phyloP scores from a whole-genome alignment of 2,797 vertebrate species.

The Acipenser ruthenus region DNA sequence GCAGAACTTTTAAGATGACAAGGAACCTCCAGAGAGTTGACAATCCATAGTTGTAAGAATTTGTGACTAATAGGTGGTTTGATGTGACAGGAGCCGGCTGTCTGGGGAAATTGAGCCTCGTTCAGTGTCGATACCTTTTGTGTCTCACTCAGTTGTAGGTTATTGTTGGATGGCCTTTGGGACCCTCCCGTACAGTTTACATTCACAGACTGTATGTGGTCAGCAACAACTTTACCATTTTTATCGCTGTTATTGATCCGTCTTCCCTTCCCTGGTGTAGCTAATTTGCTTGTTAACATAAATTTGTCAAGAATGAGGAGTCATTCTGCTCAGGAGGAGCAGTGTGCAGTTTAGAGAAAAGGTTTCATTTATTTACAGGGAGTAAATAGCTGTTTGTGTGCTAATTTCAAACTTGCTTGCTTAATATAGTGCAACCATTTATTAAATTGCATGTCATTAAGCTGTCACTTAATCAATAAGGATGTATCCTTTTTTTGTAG shows the following conservation, averaged over 20 bases:
- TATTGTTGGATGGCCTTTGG: conserved; percentile 81
- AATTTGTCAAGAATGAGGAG: conserved; percentile 59
- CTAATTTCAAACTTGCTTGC: conserved; percentile 14
- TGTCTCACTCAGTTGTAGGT: conserved; percentile 86
- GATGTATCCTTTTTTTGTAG: conserved; percentile 36
- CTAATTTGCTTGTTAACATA: conserved; percentile 98
- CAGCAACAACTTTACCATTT: conserved; percentile 83
- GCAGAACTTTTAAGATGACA: conserved; percentile 92
- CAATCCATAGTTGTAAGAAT: conserved; percentile 82
- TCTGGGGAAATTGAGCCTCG: conserved; percentile 90
- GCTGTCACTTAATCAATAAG: conserved; percentile 66
- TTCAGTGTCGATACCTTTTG: conserved; percentile 86
- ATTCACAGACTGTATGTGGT: conserved; percentile 75
- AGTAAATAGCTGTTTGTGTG: conserved; percentile 4
- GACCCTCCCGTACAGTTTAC: conserved; percentile 76
- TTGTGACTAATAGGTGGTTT: conserved; percentile 98
- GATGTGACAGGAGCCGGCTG: conserved; percentile 83
- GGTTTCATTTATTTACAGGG: neutral
- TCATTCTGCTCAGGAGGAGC: conserved; percentile 31
- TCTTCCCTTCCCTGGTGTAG: conserved; percentile 52
- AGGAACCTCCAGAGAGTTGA: conserved; percentile 70
- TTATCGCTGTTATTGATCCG: conserved; percentile 89
- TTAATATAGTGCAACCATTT: conserved; percentile 50
- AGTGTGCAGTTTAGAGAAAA: conserved; percentile 18
- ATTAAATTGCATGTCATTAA: conserved; percentile 57